Conservation (phyloP, 2,888 invertebrate genomes). For the Aphidius colemani region DNA sequence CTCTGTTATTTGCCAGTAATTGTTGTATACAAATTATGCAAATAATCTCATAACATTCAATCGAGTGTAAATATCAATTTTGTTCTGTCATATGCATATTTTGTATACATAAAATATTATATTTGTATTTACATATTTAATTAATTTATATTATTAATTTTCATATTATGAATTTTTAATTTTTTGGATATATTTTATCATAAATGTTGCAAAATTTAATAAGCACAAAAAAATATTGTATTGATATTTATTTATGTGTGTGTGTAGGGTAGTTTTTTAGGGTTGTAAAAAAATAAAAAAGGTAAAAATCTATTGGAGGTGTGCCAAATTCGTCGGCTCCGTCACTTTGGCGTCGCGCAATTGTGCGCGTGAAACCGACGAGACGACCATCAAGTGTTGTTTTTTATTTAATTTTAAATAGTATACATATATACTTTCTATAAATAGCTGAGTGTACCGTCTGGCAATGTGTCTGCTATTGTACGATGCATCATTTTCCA, state of each 20-base stretch:
- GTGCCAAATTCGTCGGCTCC: conserved; percentile 38
- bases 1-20: too few relatives aligned
- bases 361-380: conserved; percentile 31
- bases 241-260: background rate
- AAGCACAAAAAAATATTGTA: background rate
- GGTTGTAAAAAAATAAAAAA: conserved; percentile 14
- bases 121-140: too few relatives aligned
- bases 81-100: too few relatives aligned
- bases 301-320: conserved; percentile 22
- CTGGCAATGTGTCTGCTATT: conserved; percentile 51
- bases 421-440: conserved; percentile 32
- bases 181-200: too few relatives aligned
- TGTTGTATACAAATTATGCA: too few relatives aligned
- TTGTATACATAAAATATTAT: too few relatives aligned
- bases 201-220: background rate
- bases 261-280: background rate
- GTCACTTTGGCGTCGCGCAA: conserved; percentile 46
- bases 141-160: too few relatives aligned
- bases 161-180: too few relatives aligned
- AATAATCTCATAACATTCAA: too few relatives aligned
- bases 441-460: conserved; percentile 46
- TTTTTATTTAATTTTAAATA: conserved; percentile 15
- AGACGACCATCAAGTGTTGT: conserved; percentile 9
- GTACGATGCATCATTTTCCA: conserved; percentile 33
- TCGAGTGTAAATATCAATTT: too few relatives aligned